Evolutionary conservation across 1,140 invertebrate genomes (phyloP).

Genomic region (Macrosteles quadrilineatus): DNA sequence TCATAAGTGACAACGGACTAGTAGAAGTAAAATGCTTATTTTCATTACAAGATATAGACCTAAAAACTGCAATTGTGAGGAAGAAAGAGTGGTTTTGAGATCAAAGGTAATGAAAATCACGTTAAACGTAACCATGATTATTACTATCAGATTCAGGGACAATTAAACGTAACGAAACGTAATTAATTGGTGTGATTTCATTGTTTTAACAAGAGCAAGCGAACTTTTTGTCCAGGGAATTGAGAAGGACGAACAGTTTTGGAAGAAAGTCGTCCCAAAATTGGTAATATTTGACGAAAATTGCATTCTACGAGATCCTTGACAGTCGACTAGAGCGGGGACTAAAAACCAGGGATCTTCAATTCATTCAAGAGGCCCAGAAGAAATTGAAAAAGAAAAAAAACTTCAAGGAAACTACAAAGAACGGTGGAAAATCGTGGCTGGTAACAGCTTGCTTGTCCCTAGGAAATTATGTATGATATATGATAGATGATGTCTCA

Average conservation of each 20-base stretch:
- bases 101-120: neutral
- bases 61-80: neutral
- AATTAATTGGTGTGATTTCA: slow-evolving; percentile 7
- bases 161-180: neutral
- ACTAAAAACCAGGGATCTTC: no score
- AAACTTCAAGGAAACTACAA: neutral
- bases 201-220: neutral
- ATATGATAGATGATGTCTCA: no score
- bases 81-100: neutral
- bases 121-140: neutral
- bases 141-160: slow-evolving; percentile 16
- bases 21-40: slow-evolving; percentile 1
- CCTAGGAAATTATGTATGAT: no score
- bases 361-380: no score
- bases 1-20: neutral
- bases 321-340: no score
- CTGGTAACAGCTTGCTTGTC: no score
- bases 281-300: no score
- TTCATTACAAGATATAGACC: neutral
- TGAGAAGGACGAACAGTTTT: neutral
- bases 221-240: slow-evolving; percentile 2
- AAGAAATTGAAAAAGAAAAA: no score
- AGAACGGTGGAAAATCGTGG: neutral
- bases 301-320: slow-evolving; percentile 15
- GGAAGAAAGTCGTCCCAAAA: no score